A percentile compares a stretch with the other conserved stretches of the same genome.
Conservation (phyloP, 2,797 vertebrate species). For the Hyperoplus lanceolatus region DNA sequence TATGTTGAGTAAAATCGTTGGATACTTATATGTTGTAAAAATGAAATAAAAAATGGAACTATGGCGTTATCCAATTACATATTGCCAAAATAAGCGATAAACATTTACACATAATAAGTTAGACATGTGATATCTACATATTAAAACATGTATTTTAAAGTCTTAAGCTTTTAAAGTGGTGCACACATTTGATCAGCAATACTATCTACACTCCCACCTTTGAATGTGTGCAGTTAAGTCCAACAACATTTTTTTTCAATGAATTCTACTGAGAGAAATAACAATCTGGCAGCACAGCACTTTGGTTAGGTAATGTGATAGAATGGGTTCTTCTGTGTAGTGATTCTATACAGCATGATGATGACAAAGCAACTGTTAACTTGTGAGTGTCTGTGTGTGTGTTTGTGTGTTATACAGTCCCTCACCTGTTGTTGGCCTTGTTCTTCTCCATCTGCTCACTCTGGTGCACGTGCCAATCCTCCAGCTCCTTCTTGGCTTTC, state of each 20-base stretch:
- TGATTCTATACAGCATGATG: background rate
- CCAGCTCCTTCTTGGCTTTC: conserved; percentile 96
- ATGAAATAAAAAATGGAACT: too few species aligned
- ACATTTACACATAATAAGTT: too few species aligned
- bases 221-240: background rate
- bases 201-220: background rate
- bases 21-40: too few species aligned
- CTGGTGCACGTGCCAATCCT: conserved; percentile 98
- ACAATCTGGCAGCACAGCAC: background rate
- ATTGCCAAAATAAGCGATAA: too few species aligned
- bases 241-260: background rate
- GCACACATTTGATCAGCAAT: background rate
- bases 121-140: too few species aligned
- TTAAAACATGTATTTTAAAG: too few species aligned
- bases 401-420: background rate
- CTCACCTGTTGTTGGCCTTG: conserved; percentile 95
- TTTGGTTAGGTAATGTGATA: background rate
- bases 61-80: too few species aligned
- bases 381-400: background rate
- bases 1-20: too few species aligned
- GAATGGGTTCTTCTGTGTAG: background rate
- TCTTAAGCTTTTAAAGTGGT: background rate
- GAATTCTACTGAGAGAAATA: background rate
- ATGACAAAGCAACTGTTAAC: conserved; percentile 18
- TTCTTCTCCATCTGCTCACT: conserved; percentile 98